A percentile compares a stretch with the other conserved stretches of the same genome.
phyloP scores from a whole-genome alignment of 2,797 vertebrate genomes.

The Dromococcyx pavoninus region DNA sequence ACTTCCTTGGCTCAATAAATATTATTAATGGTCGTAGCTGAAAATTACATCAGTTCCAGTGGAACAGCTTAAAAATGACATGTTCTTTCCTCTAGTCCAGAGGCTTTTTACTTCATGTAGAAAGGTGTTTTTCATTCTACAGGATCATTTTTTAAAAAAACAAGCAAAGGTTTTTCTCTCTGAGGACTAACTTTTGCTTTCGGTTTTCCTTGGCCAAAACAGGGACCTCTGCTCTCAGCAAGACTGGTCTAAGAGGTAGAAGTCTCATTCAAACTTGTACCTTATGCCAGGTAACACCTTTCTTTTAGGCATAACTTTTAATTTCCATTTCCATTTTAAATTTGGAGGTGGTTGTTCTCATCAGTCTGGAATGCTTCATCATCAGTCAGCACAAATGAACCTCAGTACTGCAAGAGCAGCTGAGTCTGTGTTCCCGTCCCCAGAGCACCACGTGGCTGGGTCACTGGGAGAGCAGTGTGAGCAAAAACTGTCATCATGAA shows the following conservation, averaged over 20 bases:
- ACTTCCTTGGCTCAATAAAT: neutral
- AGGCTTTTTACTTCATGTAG: neutral
- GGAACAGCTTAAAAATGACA: neutral
- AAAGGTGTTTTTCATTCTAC: neutral
- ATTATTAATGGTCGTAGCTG: neutral
- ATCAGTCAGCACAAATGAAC: neutral
- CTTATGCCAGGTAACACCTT: neutral
- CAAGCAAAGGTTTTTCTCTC: neutral
- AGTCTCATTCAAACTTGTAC: too few relatives aligned
- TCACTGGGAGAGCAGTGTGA: neutral
- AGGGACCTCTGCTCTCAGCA: too few relatives aligned
- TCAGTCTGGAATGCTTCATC: neutral
- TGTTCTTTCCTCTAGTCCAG: neutral
- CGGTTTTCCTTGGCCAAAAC: neutral
- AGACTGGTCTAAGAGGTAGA: accelerated
- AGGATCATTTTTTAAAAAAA: neutral
- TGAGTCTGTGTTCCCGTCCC: neutral
- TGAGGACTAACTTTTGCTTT: neutral
- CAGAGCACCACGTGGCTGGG: accelerated
- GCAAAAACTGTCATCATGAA: accelerated
- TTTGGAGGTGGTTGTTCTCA: neutral
- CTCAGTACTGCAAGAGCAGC: accelerated
- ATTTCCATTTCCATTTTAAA: neutral
- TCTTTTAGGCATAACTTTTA: too few relatives aligned
- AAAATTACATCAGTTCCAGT: neutral